A percentile compares a stretch with the other conserved stretches of the same genome.
These are phyloP conservation scores for Coenonympha glycerion DNA, from an alignment of 2,888 invertebrate genomes.

Conservation along the genomic window DNA sequence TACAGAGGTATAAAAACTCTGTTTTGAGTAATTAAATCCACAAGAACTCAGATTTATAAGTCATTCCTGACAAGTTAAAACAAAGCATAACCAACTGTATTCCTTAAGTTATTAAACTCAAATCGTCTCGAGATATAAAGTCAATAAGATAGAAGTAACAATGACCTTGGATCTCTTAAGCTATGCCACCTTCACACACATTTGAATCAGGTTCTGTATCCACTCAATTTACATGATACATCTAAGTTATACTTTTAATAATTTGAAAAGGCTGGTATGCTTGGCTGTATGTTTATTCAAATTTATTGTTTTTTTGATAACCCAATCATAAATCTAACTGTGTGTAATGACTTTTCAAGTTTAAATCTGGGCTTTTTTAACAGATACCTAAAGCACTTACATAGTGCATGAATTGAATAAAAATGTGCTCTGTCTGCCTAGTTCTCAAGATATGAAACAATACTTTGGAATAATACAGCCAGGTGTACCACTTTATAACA, in stretches of 20 bases:
- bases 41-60: too few relatives aligned
- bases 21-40: too few relatives aligned
- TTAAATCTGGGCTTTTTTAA: neutral
- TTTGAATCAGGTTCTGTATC: conserved; percentile 24
- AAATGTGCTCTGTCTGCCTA: too few relatives aligned
- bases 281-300: neutral
- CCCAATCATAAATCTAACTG: neutral
- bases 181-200: conserved; percentile 48
- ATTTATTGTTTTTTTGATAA: neutral
- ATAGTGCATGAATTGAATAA: too few relatives aligned
- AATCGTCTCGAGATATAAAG: conserved; percentile 26
- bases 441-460: neutral
- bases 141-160: conserved; percentile 33
- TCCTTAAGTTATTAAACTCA: conserved; percentile 33
- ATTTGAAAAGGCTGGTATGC: neutral
- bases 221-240: conserved; percentile 25
- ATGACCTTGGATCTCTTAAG: conserved; percentile 59
- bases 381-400: too few relatives aligned
- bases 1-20: too few relatives aligned
- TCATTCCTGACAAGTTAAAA: conserved; percentile 30
- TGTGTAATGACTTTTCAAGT: too few relatives aligned
- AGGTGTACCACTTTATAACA: conserved; percentile 15
- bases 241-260: conserved; percentile 23
- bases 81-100: conserved; percentile 45
- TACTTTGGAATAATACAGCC: neutral